These are phyloP conservation scores for Pardosa pseudoannulata DNA, from an alignment of 2,888 invertebrate genomes.

Conservation along the genomic window DNA sequence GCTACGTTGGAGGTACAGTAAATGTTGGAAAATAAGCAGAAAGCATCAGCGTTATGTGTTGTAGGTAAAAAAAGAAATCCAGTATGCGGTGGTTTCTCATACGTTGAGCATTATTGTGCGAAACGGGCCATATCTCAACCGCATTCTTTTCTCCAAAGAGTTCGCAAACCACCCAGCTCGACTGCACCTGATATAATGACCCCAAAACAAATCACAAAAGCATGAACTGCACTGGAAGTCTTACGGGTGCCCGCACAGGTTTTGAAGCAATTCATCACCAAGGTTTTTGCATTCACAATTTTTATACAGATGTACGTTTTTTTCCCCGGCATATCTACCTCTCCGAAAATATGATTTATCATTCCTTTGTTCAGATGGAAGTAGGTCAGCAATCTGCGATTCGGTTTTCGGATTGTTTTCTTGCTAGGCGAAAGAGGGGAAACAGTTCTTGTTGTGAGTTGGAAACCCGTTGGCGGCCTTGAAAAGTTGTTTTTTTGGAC, in stretches of 20 bases:
- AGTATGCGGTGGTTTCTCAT: too few relatives aligned
- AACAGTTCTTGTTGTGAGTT: background rate
- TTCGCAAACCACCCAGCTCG: background rate
- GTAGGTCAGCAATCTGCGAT: constrained; percentile 57
- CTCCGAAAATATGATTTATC: constrained; percentile 46
- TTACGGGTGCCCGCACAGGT: constrained; percentile 2
- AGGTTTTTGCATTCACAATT: constrained; percentile 47
- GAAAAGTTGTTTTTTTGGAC: background rate
- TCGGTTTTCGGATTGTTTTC: constrained; percentile 24
- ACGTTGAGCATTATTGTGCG: too few relatives aligned
- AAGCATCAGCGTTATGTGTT: too few relatives aligned
- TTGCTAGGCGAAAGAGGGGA: background rate
- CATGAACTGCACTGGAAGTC: background rate
- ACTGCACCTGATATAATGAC: background rate
- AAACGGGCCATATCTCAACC: too few relatives aligned
- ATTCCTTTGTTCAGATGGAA: constrained; percentile 39
- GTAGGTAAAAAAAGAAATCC: too few relatives aligned
- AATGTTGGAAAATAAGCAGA: too few relatives aligned
- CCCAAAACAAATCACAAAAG: constrained; percentile 7
- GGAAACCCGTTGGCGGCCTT: background rate
- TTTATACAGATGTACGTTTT: constrained; percentile 30
- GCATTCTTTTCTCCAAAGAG: too few relatives aligned
- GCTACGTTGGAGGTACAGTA: too few relatives aligned
- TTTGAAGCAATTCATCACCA: constrained; percentile 1
- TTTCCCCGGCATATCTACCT: constrained; percentile 20